Evolutionary conservation across 53 echinoderm and acorn worm genomes (phyloP), one percentile per base, ranked within the genome.

Genomic region (Arbacia lixula): DNA sequence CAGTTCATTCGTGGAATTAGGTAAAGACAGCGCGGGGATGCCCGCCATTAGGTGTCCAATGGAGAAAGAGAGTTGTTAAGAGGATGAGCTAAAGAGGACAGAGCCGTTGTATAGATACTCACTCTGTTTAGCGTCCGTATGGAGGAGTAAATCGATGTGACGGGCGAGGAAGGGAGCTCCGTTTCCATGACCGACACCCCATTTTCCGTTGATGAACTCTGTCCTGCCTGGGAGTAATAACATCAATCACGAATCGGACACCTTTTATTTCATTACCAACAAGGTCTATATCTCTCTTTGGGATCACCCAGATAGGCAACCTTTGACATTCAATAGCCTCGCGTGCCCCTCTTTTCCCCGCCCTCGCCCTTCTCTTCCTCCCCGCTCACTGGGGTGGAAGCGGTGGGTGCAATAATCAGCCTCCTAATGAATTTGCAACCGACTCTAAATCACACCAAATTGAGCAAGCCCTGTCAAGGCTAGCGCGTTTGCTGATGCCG

Each of bases 271-370:
- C 82, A 81, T 81, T 81, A 81, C 35, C 36, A 55, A 54, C 28
- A 21, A 22, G 40, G 58, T 26, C n/a, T n/a, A n/a, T n/a, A n/a
- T n/a, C n/a, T n/a, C 3, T 56, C 57, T 58, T 33, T 58, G 25
- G 36, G 26, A 38, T 37, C 21, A 58, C 57, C 19, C 26, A 58
- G 77, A 21, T 20, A 2, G 31, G 20, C 20, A 64, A 81, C 82
- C 82, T 81, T 46, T 81, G 82, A 81, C 82, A 81, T 81, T 77
- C 78, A 77, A 39, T n/a, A n/a, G n/a, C n/a, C n/a, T n/a, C n/a
- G n/a, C n/a, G n/a, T n/a, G n/a, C n/a, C n/a, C n/a, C n/a, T n/a
- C n/a, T n/a, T n/a, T n/a, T n/a, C n/a, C n/a, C 16, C 53, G 53
- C 20, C 54, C 34, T 21, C 17, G 19, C 12, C 22, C 22, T 12